Conservation (phyloP, 2,888 invertebrate genomes). For the Melipona beecheii region DNA sequence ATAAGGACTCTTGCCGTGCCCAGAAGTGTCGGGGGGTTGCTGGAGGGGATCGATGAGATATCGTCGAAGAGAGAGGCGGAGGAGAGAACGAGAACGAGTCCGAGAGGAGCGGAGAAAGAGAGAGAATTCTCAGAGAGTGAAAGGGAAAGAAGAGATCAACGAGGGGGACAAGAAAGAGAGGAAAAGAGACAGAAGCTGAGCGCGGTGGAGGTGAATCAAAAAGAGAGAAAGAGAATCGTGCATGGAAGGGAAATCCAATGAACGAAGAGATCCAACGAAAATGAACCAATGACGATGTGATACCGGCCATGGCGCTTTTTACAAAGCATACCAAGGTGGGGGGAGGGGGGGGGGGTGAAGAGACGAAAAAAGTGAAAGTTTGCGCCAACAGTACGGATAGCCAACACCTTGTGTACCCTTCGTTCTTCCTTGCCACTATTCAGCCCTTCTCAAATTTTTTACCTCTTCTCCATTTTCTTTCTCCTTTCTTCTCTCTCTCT, state of each 20-base stretch:
- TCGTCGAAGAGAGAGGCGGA: constrained; percentile 10
- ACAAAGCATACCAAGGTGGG: constrained; percentile 50
- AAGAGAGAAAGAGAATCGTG: constrained; percentile 32
- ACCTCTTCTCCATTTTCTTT: constrained; percentile 7
- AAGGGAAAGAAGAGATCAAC: constrained; percentile 50
- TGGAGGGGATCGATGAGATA: constrained; percentile 65
- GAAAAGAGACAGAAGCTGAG: constrained; percentile 40
- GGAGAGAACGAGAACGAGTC: constrained; percentile 50
- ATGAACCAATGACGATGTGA: constrained; percentile 64
- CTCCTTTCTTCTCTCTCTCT: not conserved
- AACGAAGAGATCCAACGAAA: constrained; percentile 65
- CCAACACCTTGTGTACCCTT: constrained; percentile 63
- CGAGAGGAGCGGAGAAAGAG: constrained; percentile 44
- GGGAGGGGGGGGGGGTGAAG: constrained; percentile 61
- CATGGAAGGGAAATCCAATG: constrained; percentile 68
- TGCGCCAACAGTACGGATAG: constrained; percentile 71
- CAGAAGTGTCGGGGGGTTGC: constrained; percentile 70
- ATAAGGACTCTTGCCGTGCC: constrained; percentile 80
- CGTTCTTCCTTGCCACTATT: constrained; percentile 52
- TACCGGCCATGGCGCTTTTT: constrained; percentile 71
- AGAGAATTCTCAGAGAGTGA: constrained; percentile 56
- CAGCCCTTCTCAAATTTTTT: constrained; percentile 37
- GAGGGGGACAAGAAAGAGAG: constrained; percentile 17
- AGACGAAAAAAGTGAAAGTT: constrained; percentile 82
- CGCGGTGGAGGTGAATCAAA: constrained; percentile 29